A percentile compares a stretch with the other conserved stretches of the same genome.
phyloP scores from a whole-genome alignment of 1,140 invertebrate species.

The Cherax quadricarinatus region DNA sequence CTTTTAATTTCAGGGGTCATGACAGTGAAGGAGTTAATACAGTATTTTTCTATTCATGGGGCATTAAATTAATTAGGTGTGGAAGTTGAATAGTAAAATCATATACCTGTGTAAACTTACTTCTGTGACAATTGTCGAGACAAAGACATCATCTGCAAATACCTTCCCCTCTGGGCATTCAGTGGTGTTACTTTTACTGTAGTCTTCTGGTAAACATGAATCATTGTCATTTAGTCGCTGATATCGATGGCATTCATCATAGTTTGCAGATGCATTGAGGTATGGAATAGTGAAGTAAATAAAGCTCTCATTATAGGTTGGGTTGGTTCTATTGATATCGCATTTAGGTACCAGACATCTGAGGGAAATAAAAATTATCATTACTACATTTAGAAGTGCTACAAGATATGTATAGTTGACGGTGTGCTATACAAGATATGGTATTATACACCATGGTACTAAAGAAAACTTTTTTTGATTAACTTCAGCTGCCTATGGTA shows the following conservation, averaged over 20 bases:
- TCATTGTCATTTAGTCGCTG: neutral
- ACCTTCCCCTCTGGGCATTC: constrained; percentile 18
- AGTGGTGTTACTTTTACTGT: neutral
- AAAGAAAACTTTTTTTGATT: no score
- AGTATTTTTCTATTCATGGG: no score
- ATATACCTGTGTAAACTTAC: neutral
- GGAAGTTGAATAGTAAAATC: no score
- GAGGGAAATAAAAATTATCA: neutral
- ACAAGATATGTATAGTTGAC: no score
- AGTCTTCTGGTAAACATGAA: constrained; percentile 27
- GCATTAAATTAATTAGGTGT: no score
- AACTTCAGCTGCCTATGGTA: no score
- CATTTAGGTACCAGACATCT: constrained; percentile 32
- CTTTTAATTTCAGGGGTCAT: no score
- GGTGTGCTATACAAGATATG: no score
- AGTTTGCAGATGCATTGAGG: neutral
- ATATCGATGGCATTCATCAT: constrained; percentile 28
- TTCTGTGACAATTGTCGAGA: constrained; percentile 30
- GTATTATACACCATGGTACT: no score
- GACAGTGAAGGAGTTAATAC: no score
- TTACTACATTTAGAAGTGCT: no score
- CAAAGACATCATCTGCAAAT: constrained; percentile 7
- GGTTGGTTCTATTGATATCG: neutral
- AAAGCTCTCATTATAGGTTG: constrained; percentile 3
- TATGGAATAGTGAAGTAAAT: constrained; percentile 47